Evolutionary conservation across 2,888 invertebrate species (phyloP).

Genomic region (Microplitis manilae): DNA sequence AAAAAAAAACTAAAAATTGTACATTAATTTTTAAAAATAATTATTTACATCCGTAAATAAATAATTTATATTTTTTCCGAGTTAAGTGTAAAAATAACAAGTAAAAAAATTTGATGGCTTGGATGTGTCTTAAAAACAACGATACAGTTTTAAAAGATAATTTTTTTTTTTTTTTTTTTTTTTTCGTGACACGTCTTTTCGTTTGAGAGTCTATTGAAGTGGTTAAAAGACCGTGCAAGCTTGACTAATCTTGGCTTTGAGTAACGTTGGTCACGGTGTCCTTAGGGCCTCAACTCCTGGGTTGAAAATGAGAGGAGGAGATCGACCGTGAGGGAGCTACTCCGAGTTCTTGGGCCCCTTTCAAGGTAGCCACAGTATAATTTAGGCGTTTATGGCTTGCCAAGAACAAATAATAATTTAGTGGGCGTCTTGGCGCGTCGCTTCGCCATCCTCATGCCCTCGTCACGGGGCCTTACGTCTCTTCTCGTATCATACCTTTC

Average conservation of each 20-base stretch:
- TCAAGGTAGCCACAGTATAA: conserved; percentile 67
- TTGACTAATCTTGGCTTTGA: conserved; percentile 39
- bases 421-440: conserved; percentile 67
- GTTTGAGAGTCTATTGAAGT: conserved; percentile 12
- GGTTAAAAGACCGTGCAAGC: conserved; percentile 16
- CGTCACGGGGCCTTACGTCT: conserved; percentile 33
- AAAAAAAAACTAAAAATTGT: too few relatives aligned
- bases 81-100: background rate
- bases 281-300: conserved; percentile 35
- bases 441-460: conserved; percentile 47
- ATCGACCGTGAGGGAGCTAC: conserved; percentile 41
- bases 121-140: conserved; percentile 3
- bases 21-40: too few relatives aligned
- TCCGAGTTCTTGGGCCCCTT: conserved; percentile 45
- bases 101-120: conserved; percentile 10
- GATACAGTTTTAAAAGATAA: conserved; percentile 3
- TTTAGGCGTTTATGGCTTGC: conserved; percentile 70
- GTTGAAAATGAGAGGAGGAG: conserved; percentile 38
- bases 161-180: background rate
- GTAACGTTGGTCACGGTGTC: conserved; percentile 44
- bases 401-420: conserved; percentile 71
- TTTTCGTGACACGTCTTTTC: conserved; percentile 6
- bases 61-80: too few relatives aligned
- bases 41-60: too few relatives aligned
- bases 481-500: conserved; percentile 30